Base-by-base conservation (phyloP, 2,113 vertebrate species). In the Motacilla alba region DNA sequence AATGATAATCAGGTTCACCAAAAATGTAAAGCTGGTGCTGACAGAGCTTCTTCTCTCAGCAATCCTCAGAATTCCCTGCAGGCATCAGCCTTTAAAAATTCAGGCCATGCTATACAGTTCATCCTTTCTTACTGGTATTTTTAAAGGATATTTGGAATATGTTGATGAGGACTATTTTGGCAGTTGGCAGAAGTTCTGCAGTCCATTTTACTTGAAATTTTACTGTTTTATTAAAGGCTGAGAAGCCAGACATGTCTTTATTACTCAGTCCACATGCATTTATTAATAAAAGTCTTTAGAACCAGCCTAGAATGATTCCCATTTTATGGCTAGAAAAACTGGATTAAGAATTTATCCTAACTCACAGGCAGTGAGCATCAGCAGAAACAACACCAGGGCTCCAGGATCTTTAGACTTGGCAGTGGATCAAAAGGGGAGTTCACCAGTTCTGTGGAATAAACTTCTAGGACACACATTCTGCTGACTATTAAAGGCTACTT, bases 301-400 rank as follows among this genome's bases (percentile, higher is more conserved):
- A 68, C 31, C 31, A 89, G 56, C 31, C 69, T 47, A 87, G 64
- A 87, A 94, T 70, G 44, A 75, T 56, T 81, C 39, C 64, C 20
- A 83, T 69, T 87, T 96, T 67, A 70, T 26, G 39, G 69, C 80
- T 62, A 83, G 89, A 84, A 93, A 94, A 97, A 92, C 79, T 67
- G 72, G 89, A 89, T 93, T 67, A 75, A 92, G 76, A 72, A 63
- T 72, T 87, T 52, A 49, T 78, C 58, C 89, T 24, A 76, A 66
- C 18, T 82, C 52, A 39, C 33, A 67, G 47, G 24, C 55, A 92
- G 55, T 9, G 83, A 73, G 78, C 67, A 89, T 11, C 41, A 83
- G 73, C 46, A 96, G 69, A 87, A 90, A 60, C 50, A 89, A 41
- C 0, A 1, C 15, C 6, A 75, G 22, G 27, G 56, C 69, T 67